phyloP scores from a whole-genome alignment of 2,888 invertebrate genomes.

The Agrotis ipsilon region DNA sequence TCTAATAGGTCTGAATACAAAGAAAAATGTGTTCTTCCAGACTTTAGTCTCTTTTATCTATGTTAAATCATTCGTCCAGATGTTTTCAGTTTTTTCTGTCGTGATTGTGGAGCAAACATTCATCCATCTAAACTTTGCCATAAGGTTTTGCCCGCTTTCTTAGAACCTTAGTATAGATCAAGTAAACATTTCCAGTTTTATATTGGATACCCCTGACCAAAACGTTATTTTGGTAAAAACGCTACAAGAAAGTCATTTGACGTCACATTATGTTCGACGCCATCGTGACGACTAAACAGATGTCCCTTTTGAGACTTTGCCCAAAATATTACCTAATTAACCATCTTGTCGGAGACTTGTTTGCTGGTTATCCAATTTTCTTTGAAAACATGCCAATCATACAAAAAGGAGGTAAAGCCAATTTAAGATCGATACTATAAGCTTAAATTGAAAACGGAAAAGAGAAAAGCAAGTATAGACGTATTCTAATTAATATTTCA shows the following conservation, averaged over 20 bases:
- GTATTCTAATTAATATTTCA: background rate
- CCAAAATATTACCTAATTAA: slow-evolving; percentile 44
- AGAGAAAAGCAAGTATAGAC: background rate
- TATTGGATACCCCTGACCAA: background rate
- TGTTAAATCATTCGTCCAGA: too few species aligned
- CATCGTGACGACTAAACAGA: slow-evolving; percentile 45
- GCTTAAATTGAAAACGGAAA: background rate
- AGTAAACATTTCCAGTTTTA: background rate
- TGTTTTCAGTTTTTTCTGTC: too few species aligned
- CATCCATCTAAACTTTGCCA: too few species aligned
- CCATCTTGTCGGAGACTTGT: slow-evolving; percentile 12
- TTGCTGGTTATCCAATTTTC: slow-evolving; percentile 10
- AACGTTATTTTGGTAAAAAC: slow-evolving; percentile 43
- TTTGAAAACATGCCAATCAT: slow-evolving; percentile 12
- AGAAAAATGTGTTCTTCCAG: too few species aligned
- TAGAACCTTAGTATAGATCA: too few species aligned
- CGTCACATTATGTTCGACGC: slow-evolving; percentile 41
- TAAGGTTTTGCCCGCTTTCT: too few species aligned
- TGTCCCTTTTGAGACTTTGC: slow-evolving; percentile 22
- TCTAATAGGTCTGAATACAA: too few species aligned
- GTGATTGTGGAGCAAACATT: too few species aligned
- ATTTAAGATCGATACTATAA: background rate
- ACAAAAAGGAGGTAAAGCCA: background rate
- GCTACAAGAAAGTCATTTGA: slow-evolving; percentile 37
- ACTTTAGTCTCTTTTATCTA: too few species aligned